Evolutionary conservation across 1,140 invertebrate genomes (phyloP).

Genomic region (Pseudomyrmex pallidus): DNA sequence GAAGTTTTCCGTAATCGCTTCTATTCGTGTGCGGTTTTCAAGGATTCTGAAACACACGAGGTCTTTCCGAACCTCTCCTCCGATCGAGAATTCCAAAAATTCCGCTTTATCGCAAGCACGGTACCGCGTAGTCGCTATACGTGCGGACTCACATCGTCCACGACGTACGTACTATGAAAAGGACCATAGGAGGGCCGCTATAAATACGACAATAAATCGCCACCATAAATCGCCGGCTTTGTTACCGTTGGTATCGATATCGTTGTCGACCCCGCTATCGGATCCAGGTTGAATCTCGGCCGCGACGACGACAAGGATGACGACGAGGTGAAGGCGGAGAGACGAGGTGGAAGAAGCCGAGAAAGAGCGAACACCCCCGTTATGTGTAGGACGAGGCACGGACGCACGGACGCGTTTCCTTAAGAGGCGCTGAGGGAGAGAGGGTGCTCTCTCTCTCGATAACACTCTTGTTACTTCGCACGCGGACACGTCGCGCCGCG

Average conservation of each 20-base stretch:
- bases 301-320: conserved; percentile 37
- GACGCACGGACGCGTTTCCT: conserved; percentile 76
- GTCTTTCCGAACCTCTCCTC: too few relatives aligned
- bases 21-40: neutral
- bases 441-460: conserved; percentile 72
- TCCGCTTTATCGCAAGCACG: conserved; percentile 21
- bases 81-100: conserved; percentile 36
- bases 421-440: conserved; percentile 65
- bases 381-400: conserved; percentile 70
- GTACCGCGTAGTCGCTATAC: neutral
- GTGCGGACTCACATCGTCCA: conserved; percentile 20
- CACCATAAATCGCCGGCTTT: conserved; percentile 72
- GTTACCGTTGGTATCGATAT: conserved; percentile 73
- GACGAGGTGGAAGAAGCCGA: conserved; percentile 16
- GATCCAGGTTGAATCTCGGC: conserved; percentile 65
- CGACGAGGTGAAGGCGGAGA: conserved; percentile 42
- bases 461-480: conserved; percentile 74
- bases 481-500: conserved; percentile 70
- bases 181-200: conserved; percentile 31
- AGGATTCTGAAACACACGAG: too few relatives aligned
- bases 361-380: conserved; percentile 65
- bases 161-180: neutral
- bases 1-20: neutral
- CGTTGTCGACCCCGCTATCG: conserved; percentile 67
- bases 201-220: conserved; percentile 74